Base-by-base conservation (phyloP, 2,113 vertebrate species). In the Bombycilla garrulus region DNA sequence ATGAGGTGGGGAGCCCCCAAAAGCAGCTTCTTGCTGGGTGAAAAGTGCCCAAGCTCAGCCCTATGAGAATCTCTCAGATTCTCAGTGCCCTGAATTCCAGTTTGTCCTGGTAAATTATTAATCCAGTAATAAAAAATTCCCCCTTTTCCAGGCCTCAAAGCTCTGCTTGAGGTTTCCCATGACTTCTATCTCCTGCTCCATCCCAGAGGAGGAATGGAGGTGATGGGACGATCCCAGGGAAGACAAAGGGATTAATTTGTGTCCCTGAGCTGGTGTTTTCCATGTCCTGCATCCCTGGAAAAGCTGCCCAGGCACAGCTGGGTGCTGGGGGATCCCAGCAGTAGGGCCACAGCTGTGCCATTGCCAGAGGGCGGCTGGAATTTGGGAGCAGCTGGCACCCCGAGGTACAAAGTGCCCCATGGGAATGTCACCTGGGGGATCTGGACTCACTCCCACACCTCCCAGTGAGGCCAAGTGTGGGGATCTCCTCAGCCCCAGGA, bases 71-170 rank as follows among this genome's bases (percentile, higher is more conserved):
- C 65, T 35, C 16, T 11, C 25, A 8, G 71, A 66, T 85, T 92
- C 89, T 90, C 74, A 42, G 26, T 40, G 70, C 81, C 10, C 2
- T 85, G 53, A 45, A 81, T 95, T 93, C 88, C 40, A 76, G 95
- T 97, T 97, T 94, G 84, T 94, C 78, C 45, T 85, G 50, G 62
- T 96, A 45, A 97, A 95, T 96, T 94, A 95, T 96, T 96, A 65
- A 95, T 88, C 54, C 23, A 66, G 84, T 78, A 94, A 94, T 95
- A 90, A 91, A 94, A 81, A n/a, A 31, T n/a, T 38, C 36, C 28
- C 31, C 20, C 54, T 50, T 57, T 19, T 4, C 64, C 29, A 4
- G 23, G 54, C 64, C 92, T 93, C 72, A 70, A 17, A 87, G 60
- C 48, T 58, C 80, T 4, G 9, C 47, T 12, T 20, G 2, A 42